Evolutionary conservation across 2,113 vertebrate species (phyloP).

Genomic region (Tachysurus vachellii): DNA sequence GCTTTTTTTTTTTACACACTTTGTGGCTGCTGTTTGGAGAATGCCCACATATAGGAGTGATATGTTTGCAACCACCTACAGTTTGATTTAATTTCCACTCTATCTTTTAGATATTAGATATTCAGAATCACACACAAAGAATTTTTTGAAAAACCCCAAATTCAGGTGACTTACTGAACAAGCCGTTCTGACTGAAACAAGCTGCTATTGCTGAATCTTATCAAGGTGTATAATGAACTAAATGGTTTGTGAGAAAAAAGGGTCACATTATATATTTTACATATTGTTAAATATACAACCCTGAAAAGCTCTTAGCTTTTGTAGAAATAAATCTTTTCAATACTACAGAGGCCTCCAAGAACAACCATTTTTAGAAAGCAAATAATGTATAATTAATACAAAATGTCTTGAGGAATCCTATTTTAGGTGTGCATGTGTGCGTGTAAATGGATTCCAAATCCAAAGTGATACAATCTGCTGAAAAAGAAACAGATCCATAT

Average conservation of each 20-base stretch:
- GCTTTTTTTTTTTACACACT: not conserved
- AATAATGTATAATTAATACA: constrained; percentile 1
- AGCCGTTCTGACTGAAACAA: not conserved
- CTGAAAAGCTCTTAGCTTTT: not conserved
- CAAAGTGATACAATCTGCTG: not conserved
- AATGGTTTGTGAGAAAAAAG: not conserved
- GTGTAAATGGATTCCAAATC: constrained; percentile 6
- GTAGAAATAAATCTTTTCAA: not conserved
- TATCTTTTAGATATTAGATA: not conserved
- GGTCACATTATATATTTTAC: not conserved
- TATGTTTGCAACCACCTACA: not conserved
- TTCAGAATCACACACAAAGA: not conserved
- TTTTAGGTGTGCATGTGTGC: not conserved
- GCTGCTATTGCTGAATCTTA: not conserved
- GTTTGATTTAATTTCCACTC: not conserved
- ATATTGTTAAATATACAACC: not conserved
- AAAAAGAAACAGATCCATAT: constrained; percentile 9
- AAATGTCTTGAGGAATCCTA: not conserved
- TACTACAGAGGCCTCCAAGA: no score
- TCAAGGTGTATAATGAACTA: not conserved
- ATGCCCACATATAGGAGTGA: not conserved
- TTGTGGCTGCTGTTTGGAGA: not conserved
- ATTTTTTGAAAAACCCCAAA: not conserved
- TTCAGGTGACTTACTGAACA: not conserved
- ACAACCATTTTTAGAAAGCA: not conserved